Conservation (phyloP, 2,888 invertebrate species). For the Luperina nickerlii region DNA sequence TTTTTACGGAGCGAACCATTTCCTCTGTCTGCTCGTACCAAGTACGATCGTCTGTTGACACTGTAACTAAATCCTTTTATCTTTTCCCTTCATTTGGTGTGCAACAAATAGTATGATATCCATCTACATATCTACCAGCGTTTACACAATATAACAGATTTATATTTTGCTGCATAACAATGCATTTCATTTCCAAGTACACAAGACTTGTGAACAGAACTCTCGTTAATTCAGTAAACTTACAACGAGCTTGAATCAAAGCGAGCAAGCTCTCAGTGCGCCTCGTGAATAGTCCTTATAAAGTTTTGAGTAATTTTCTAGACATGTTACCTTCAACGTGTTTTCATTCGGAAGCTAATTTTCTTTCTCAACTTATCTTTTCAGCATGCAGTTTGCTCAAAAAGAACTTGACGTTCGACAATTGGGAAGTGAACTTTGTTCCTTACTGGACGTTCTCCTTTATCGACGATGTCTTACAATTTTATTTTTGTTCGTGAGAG, state of each 20-base stretch:
- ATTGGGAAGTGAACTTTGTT: constrained; percentile 2
- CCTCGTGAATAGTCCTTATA: constrained; percentile 31
- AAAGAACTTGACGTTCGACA: neutral
- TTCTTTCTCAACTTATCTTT: constrained; percentile 15
- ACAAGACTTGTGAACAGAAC: constrained; percentile 12
- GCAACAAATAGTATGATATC: neutral
- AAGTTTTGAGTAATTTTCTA: constrained; percentile 52
- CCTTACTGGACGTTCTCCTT: neutral
- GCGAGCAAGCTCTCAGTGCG: constrained; percentile 8
- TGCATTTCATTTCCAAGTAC: constrained; percentile 1
- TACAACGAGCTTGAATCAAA: constrained; percentile 50
- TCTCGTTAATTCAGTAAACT: constrained; percentile 39
- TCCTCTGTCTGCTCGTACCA: no score
- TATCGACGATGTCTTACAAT: neutral
- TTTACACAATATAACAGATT: neutral
- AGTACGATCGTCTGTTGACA: no score
- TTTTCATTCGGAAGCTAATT: constrained; percentile 37
- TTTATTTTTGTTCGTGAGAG: neutral
- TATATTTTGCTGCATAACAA: neutral
- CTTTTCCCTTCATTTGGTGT: no score
- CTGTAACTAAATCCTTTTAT: no score
- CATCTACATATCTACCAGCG: neutral
- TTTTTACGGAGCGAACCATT: no score
- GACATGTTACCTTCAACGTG: constrained; percentile 31
- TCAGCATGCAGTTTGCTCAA: constrained; percentile 1